Evolutionary conservation across 2,888 invertebrate species (phyloP), one percentile per base, ranked within the genome.

Genomic region (Leptopilina syphax): DNA sequence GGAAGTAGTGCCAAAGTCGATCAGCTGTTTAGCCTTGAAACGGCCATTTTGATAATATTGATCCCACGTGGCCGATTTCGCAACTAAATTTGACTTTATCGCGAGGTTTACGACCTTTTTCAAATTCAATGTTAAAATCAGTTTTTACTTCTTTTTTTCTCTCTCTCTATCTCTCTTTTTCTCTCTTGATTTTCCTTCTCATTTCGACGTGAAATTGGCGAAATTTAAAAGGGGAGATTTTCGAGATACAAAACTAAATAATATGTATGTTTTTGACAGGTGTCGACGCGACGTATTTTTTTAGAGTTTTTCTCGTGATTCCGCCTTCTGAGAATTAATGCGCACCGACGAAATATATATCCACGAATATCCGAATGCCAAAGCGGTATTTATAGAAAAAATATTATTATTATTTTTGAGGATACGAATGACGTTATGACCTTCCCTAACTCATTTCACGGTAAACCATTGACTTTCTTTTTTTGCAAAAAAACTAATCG

Each of bases 221-320:
- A 44, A 44, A 44, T 44, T 44, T 8, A 44, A 34, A 44, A 44
- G 44, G 44, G 44, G 54, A 73, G 54, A 24, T 34, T 57, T 54
- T 13, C 13, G 34, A n/a, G 54, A 73, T 9, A 34, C 27, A 24
- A 34, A 27, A 13, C 34, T 73, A n/a, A 54, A 54, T 34, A 73
- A 73, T 73, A 57, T 12, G 27, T 2, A n/a, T 57, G 34, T 34
- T 73, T 27, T 73, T 73, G 70, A 57, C 57, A 73, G 70, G 70
- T 73, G 70, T 73, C 54, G 57, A 73, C 70, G 70, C 70, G 70
- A 73, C 70, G 27, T 73, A 73, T 73, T 73, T 73, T 68, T 73
- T 73, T 12, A 10, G 13, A 44, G 44, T 44, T 54, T 54, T 70
- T 54, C 70, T 70, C 24, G 54, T 54, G 34, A 73, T 73, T 73